Conservation (phyloP, 2,888 invertebrate species). For the Cataglyphis livida region DNA sequence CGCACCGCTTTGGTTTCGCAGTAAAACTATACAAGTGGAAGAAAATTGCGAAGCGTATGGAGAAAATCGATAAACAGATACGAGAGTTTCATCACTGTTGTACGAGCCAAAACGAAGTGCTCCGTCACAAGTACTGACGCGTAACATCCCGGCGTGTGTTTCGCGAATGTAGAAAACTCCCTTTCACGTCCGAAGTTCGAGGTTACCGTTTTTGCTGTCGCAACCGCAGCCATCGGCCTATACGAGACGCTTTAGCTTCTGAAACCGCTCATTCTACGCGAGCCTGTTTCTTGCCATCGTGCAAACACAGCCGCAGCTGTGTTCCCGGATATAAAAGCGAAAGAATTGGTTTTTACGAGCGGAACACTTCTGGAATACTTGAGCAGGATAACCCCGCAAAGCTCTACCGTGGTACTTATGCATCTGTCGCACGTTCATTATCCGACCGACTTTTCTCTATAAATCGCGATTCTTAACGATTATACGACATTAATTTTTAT, state of each 20-base stretch:
- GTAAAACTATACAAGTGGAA: background rate
- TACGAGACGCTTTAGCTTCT: constrained; percentile 40
- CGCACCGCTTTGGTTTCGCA: background rate
- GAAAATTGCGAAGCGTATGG: constrained; percentile 14
- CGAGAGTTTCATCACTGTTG: constrained; percentile 47
- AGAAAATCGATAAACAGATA: constrained; percentile 48
- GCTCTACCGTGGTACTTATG: constrained; percentile 38
- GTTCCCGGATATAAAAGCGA: constrained; percentile 70
- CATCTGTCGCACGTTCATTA: constrained; percentile 66
- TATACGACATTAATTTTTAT: constrained; percentile 29
- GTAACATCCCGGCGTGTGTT: constrained; percentile 41
- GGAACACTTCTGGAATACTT: constrained; percentile 72
- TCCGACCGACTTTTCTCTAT: constrained; percentile 37
- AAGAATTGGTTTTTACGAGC: constrained; percentile 79
- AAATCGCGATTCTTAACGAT: constrained; percentile 34
- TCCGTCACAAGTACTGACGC: constrained; percentile 27
- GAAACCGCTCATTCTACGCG: constrained; percentile 39
- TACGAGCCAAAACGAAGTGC: constrained; percentile 33
- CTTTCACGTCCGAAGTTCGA: constrained; percentile 62
- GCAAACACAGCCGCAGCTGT: constrained; percentile 48
- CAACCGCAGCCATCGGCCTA: constrained; percentile 47
- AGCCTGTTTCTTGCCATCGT: constrained; percentile 53
- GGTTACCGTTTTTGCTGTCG: constrained; percentile 48
- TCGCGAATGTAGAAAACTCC: constrained; percentile 56
- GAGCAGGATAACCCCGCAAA: constrained; percentile 51